phyloP scores from a whole-genome alignment of 1,140 invertebrate genomes.

The Polyergus mexicanus region DNA sequence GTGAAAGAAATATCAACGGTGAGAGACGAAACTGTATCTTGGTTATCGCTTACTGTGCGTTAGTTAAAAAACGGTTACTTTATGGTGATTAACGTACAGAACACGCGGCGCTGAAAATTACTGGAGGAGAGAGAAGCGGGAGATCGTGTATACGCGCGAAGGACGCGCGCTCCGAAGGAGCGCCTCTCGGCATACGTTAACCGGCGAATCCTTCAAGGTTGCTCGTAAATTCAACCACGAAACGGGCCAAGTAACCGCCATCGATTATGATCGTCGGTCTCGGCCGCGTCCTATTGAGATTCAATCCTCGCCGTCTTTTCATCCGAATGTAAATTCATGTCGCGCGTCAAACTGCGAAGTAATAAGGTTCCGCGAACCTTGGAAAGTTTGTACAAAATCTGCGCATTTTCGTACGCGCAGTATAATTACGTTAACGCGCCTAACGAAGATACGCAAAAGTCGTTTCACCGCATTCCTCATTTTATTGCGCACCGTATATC shows the following conservation, averaged over 20 bases:
- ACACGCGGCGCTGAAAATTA: conserved; percentile 4
- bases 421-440: background rate
- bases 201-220: conserved; percentile 69
- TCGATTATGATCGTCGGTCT: conserved; percentile 51
- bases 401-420: background rate
- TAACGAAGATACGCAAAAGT: background rate
- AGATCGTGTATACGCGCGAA: conserved; percentile 65
- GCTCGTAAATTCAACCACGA: conserved; percentile 72
- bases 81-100: background rate
- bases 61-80: conserved; percentile 33
- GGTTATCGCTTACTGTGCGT: background rate
- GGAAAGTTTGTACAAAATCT: conserved; percentile 10
- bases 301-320: conserved; percentile 23
- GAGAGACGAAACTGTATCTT: background rate
- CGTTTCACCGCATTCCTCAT: background rate
- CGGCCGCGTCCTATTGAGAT: conserved; percentile 37
- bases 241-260: conserved; percentile 30
- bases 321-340: conserved; percentile 5
- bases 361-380: conserved; percentile 1
- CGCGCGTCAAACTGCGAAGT: background rate
- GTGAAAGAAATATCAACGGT: background rate
- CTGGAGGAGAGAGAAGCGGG: conserved; percentile 44
- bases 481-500: background rate
- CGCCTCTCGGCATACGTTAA: conserved; percentile 65
- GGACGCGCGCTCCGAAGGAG: conserved; percentile 47